Base-by-base conservation (phyloP, 2,113 vertebrate genomes). In the Poeciliopsis turrubarensis region DNA sequence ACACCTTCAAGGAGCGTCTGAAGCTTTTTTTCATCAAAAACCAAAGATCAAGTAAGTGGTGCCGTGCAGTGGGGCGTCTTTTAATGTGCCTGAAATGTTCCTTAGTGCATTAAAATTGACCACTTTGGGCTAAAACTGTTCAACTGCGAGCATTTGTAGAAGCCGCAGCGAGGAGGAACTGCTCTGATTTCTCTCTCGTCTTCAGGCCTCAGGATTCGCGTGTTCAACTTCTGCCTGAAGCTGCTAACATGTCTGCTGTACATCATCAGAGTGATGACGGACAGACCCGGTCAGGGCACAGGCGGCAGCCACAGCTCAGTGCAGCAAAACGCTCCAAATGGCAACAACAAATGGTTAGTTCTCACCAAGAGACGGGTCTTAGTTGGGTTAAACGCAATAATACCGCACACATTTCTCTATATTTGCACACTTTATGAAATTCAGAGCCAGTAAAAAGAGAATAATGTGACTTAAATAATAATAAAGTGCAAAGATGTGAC, bases 151-250 rank as follows among this genome's bases (percentile, higher is more conserved):
- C 6, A 44, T 29, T 39, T 25, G 22, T 14, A 22, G 30, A 57
- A 60, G 22, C 3, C 5, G 25, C 27, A 26, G 1, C 26, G 31
- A n/a, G 25, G 64, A 14, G 5, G 41, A 39, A 32, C 14, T 7
- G n/a, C 14, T 27, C 54, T 34, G 5, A 37, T 70, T 32, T 37
- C 1, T 69, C 17, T 65, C 15, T 72, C 41, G 14, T 57, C 81
- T 60, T 0, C 85, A 99, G 98, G 98, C 84, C 94, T 99, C 69
- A 92, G 97, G 92, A 98, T 99, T 70, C 96, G 98, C 25, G 94
- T 99, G 67, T 97, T 99, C 91, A 98, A 97, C 94, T 97, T 99
- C 91, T 98, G 95, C 0, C 93, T 99, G 93, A 99, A 99, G 95
- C 95, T 99, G 73, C 95, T 99, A 70, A 98, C 97, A 41, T 99